Evolutionary conservation across 1,140 invertebrate species (phyloP).

Genomic region (Caerostris extrusa): DNA sequence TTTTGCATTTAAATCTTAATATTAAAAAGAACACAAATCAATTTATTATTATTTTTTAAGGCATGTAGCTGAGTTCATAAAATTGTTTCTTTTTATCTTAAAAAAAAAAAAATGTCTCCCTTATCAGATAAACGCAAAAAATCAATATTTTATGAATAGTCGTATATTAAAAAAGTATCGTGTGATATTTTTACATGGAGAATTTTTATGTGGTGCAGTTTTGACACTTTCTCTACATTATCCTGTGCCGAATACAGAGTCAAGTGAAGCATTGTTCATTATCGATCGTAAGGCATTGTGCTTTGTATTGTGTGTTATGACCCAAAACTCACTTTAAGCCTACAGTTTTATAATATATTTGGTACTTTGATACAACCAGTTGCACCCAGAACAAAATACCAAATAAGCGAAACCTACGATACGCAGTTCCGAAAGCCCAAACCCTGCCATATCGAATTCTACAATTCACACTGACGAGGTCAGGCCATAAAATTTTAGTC

Average conservation of each 20-base stretch:
- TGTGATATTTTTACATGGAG: slow-evolving; percentile 22
- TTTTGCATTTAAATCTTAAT: too few species aligned
- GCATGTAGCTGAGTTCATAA: too few species aligned
- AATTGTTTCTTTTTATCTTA: too few species aligned
- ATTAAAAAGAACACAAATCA: too few species aligned
- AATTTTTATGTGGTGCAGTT: slow-evolving; percentile 64
- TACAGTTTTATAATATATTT: slow-evolving; percentile 62
- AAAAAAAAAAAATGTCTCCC: slow-evolving; percentile 32
- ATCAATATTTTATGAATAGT: background rate
- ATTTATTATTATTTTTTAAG: too few species aligned
- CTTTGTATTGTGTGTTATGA: slow-evolving; percentile 54
- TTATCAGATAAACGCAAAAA: background rate
- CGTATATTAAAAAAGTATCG: slow-evolving; percentile 29
- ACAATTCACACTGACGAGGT: slow-evolving; percentile 74
- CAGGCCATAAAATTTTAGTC: slow-evolving; percentile 68
- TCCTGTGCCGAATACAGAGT: slow-evolving; percentile 26
- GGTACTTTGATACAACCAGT: slow-evolving; percentile 74
- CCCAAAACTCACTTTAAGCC: slow-evolving; percentile 71
- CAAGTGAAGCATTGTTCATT: slow-evolving; percentile 73
- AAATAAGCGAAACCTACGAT: slow-evolving; percentile 34
- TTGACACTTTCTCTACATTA: slow-evolving; percentile 73
- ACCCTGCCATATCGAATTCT: slow-evolving; percentile 74
- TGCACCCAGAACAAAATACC: slow-evolving; percentile 54
- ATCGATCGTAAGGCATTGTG: slow-evolving; percentile 72
- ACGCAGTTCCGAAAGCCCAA: slow-evolving; percentile 48